These are phyloP conservation scores for Pseudomugil gertrudae DNA, from an alignment of 2,797 vertebrate species.

Conservation along the genomic window DNA sequence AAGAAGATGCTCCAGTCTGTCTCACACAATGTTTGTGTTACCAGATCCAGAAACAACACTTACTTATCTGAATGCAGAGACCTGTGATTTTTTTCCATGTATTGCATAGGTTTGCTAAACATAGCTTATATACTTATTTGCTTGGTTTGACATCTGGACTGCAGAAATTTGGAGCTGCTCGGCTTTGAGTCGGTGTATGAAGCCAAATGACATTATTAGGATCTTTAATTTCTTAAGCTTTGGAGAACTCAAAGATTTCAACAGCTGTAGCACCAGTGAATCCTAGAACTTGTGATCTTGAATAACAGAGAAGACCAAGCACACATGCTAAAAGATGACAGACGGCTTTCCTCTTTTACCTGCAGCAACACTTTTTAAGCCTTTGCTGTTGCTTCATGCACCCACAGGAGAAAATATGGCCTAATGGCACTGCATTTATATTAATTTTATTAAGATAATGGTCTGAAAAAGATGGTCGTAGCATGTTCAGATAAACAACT, in stretches of 20 bases:
- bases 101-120: neutral
- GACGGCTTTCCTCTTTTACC: neutral
- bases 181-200: neutral
- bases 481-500: neutral
- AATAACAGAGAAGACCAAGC: neutral
- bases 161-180: neutral
- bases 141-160: no score
- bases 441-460: neutral
- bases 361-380: neutral
- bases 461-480: neutral
- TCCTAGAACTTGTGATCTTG: neutral
- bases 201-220: neutral
- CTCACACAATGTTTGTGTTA: neutral
- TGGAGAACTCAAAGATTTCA: neutral
- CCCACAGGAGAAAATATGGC: neutral
- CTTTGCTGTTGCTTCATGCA: neutral
- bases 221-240: neutral
- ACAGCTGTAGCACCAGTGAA: neutral
- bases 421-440: neutral
- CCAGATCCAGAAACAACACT: neutral
- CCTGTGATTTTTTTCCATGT: neutral
- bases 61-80: neutral
- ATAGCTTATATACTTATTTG: neutral
- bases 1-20: slow-evolving; percentile 2
- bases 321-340: neutral